These are phyloP conservation scores for Pterophyllum scalare DNA, from an alignment of 2,113 vertebrate genomes.

Conservation along the genomic window DNA sequence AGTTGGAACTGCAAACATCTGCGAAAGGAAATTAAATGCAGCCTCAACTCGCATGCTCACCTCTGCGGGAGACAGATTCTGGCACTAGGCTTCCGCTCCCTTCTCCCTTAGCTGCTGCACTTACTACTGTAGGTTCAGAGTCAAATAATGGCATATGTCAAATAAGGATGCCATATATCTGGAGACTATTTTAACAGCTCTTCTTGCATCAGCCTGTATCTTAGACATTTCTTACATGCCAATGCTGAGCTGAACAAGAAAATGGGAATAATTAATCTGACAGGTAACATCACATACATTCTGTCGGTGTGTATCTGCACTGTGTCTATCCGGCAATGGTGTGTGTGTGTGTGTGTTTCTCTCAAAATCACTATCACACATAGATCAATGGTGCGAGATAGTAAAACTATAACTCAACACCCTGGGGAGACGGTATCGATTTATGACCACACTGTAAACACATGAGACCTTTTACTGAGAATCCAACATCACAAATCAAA, in stretches of 20 bases:
- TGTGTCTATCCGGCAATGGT: neutral
- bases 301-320: neutral
- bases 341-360: neutral
- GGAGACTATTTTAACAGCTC: conserved; percentile 17
- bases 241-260: neutral
- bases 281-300: neutral
- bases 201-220: neutral
- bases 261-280: conserved; percentile 9
- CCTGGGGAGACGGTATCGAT: conserved; percentile 47
- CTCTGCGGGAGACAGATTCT: conserved; percentile 24
- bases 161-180: conserved; percentile 31
- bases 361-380: conserved; percentile 23
- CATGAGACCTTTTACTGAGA: conserved; percentile 41
- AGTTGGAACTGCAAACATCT: conserved; percentile 48
- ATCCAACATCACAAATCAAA: neutral
- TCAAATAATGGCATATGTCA: conserved; percentile 39
- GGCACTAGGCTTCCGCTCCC: neutral
- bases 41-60: conserved; percentile 38
- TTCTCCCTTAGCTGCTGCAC: conserved; percentile 8
- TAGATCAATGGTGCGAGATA: conserved; percentile 54
- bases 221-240: conserved; percentile 29
- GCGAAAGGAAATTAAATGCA: conserved; percentile 60
- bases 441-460: conserved; percentile 36
- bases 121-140: conserved; percentile 20
- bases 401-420: conserved; percentile 47